A percentile compares a stretch with the other conserved stretches of the same genome.
These are phyloP conservation scores for Bimastos eiseni DNA, from an alignment of 2,888 invertebrate species.

Conservation along the genomic window DNA sequence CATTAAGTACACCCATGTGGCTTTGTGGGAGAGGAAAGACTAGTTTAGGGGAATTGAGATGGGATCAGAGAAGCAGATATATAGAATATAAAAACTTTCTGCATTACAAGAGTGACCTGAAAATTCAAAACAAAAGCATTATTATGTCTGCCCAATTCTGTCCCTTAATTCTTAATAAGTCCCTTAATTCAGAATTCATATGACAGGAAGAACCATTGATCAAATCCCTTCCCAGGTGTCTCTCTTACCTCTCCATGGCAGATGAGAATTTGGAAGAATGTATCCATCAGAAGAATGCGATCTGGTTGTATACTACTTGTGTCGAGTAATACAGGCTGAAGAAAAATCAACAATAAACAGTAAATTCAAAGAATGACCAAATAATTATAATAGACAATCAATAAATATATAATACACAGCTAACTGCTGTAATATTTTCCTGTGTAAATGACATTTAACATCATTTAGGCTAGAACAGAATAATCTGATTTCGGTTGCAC, in stretches of 20 bases:
- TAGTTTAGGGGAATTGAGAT: not conserved
- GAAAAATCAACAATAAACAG: not conserved
- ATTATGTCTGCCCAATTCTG: not conserved
- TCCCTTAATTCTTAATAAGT: too few relatives aligned
- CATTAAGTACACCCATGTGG: too few relatives aligned
- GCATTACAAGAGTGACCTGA: not conserved
- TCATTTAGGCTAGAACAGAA: too few relatives aligned
- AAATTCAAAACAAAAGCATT: not conserved
- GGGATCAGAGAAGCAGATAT: not conserved
- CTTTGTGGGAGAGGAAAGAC: not conserved
- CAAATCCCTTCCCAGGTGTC: not conserved
- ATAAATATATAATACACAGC: constrained; percentile 8
- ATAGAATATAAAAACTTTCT: not conserved
- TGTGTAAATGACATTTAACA: not conserved
- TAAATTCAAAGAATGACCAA: not conserved
- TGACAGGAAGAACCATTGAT: not conserved
- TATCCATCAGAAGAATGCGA: constrained; percentile 96
- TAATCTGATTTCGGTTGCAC: too few relatives aligned
- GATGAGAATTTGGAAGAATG: constrained; percentile 99
- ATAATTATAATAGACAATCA: not conserved
- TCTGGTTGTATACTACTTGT: constrained; percentile 97
- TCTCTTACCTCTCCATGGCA: constrained; percentile 89
- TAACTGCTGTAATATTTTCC: not conserved
- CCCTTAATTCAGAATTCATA: not conserved
- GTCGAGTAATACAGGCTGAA: constrained; percentile 88